These are phyloP conservation scores for Magallana nippona DNA, from an alignment of 2,888 invertebrate species.

Conservation along the genomic window DNA sequence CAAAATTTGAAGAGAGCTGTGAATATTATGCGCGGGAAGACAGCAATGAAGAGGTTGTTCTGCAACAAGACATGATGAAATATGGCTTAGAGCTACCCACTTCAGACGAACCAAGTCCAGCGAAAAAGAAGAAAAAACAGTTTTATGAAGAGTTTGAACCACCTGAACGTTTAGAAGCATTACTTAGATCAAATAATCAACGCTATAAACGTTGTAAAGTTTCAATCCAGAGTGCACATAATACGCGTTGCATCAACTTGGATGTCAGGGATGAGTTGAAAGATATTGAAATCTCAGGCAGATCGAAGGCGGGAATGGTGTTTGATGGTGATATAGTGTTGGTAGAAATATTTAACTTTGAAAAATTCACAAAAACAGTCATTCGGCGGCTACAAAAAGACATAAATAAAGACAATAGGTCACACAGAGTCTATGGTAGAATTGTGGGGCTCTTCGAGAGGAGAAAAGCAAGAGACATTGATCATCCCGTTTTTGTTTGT, in stretches of 20 bases:
- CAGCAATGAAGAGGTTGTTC: background rate
- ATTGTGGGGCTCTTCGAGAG: conserved; percentile 59
- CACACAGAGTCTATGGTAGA: conserved; percentile 55
- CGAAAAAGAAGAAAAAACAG: background rate
- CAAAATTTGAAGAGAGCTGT: conserved; percentile 34
- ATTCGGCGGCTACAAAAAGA: conserved; percentile 37
- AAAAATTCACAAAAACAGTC: conserved; percentile 28
- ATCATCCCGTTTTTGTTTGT: conserved; percentile 61
- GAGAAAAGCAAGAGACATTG: conserved; percentile 45
- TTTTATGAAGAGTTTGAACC: conserved; percentile 33
- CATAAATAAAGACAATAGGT: conserved; percentile 41
- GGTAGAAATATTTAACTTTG: conserved; percentile 57
- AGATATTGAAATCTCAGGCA: conserved; percentile 60
- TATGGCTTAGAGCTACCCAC: conserved; percentile 6
- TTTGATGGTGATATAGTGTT: conserved; percentile 63
- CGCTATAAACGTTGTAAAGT: conserved; percentile 55
- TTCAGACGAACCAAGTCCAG: background rate
- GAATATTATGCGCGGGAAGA: conserved; percentile 9
- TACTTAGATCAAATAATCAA: conserved; percentile 44
- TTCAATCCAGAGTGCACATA: conserved; percentile 57
- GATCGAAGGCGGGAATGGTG: conserved; percentile 61
- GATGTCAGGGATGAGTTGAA: conserved; percentile 41
- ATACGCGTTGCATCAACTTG: conserved; percentile 53
- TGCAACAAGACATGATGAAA: conserved; percentile 27
- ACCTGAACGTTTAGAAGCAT: background rate